A percentile compares a stretch with the other conserved stretches of the same genome.
Evolutionary conservation across 2,113 vertebrate genomes (phyloP).

Genomic region (Puma concolor): DNA sequence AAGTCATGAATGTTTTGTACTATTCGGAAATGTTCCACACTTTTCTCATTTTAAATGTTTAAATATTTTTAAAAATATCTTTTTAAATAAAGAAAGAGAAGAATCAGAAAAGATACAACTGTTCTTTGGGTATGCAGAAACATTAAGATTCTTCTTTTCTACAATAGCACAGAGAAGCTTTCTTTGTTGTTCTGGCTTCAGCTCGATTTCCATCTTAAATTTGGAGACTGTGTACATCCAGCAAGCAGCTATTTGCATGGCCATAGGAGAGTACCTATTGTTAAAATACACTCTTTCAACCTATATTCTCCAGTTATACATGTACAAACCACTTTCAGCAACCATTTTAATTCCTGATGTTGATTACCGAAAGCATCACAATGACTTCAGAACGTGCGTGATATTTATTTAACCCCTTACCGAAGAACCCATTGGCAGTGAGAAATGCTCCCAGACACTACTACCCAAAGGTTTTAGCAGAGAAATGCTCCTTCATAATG

Average conservation of each 20-base stretch:
- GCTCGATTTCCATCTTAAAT: not conserved
- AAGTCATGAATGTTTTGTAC: not conserved
- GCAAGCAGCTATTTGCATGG: not conserved
- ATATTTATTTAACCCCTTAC: slow-evolving; percentile 77
- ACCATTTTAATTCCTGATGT: slow-evolving; percentile 66
- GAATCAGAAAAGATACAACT: not conserved
- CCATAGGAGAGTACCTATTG: not conserved
- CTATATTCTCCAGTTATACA: slow-evolving; percentile 45
- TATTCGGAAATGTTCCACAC: not conserved
- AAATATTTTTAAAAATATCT: not conserved
- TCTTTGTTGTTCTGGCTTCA: slow-evolving; percentile 34
- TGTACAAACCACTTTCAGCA: slow-evolving; percentile 59
- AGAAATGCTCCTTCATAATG: slow-evolving; percentile 61
- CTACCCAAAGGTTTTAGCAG: slow-evolving; percentile 71
- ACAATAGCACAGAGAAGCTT: not conserved
- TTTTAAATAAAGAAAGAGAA: not conserved
- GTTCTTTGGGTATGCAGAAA: not conserved
- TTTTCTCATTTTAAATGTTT: not conserved
- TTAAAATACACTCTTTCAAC: slow-evolving; percentile 54
- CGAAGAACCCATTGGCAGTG: slow-evolving; percentile 35
- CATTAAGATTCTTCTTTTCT: not conserved
- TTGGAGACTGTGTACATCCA: not conserved
- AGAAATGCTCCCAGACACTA: slow-evolving; percentile 57
- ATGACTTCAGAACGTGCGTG: slow-evolving; percentile 56
- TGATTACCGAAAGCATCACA: slow-evolving; percentile 67